Percentiles rank a stretch among this genome's conserved stretches.
phyloP scores from a whole-genome alignment of 2,888 invertebrate species.

The Gasteruption jaculator region DNA sequence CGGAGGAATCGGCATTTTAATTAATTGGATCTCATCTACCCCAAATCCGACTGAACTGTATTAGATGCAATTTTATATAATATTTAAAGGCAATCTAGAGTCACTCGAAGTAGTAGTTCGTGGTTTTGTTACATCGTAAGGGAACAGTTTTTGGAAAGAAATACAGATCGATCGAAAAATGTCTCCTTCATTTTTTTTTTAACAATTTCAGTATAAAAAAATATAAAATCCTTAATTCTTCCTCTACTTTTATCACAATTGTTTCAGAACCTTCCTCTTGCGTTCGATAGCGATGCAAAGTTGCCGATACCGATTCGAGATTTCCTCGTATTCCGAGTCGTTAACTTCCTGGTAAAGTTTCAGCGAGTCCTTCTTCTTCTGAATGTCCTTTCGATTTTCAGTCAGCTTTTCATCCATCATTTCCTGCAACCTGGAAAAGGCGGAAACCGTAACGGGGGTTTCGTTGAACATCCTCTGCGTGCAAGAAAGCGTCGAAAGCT shows the following conservation, averaged over 20 bases:
- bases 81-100: too few species aligned
- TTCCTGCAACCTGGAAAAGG: constrained; percentile 47
- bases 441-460: constrained; percentile 46
- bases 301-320: constrained; percentile 48
- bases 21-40: too few species aligned
- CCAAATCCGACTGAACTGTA: too few species aligned
- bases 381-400: constrained; percentile 43
- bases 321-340: constrained; percentile 50
- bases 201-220: too few species aligned
- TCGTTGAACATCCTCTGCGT: constrained; percentile 51
- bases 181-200: too few species aligned
- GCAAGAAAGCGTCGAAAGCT: constrained; percentile 44
- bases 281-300: constrained; percentile 48
- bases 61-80: too few species aligned
- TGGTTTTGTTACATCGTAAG: too few species aligned
- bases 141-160: too few species aligned
- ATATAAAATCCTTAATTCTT: too few species aligned
- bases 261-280: constrained; percentile 42
- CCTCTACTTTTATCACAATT: constrained; percentile 17
- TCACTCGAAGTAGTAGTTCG: too few species aligned
- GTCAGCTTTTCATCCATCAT: constrained; percentile 47
- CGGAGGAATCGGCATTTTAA: too few species aligned
- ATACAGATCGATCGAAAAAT: too few species aligned
- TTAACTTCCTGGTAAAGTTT: constrained; percentile 48
- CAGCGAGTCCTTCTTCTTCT: constrained; percentile 42